Evolutionary conservation across 2,113 vertebrate genomes (phyloP), one percentile per base, ranked within the genome.

Genomic region (Crotophaga sulcirostris): DNA sequence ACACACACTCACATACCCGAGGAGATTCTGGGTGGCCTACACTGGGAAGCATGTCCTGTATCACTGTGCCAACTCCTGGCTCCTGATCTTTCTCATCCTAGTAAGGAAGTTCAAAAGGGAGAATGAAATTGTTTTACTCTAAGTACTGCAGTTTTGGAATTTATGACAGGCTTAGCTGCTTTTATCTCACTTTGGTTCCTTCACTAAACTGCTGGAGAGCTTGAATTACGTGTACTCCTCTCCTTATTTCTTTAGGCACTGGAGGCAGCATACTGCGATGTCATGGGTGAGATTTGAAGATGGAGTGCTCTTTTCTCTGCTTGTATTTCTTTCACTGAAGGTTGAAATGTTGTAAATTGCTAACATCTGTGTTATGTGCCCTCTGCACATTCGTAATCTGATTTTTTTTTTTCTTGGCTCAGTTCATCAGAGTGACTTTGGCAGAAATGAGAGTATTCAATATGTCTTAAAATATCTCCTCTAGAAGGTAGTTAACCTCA

Each of bases 401-500:
- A 51, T 74, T 58, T 31, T n/a, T 62, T 18, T 40, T n/a, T 3
- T 18, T 24, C 52, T 82, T 31, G 16, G 21, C 75, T 84, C 68
- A 13, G 68, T 60, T 91, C 55, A 54, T 93, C 33, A 26, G 29
- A 82, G n/a, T 73, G 52, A 54, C 51, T 94, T 94, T 70, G 60
- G 58, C 66, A 90, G 81, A 86, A 93, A 73, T 82, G 7, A 76
- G 69, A 88, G 51, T 77, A 84, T 89, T 91, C 59, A 70, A 42
- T 84, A 80, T 3, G 2, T 76, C 58, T 75, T 88, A n/a, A 95
- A 96, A 89, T 76, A 86, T 28, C 56, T 94, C 78, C 75, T 76
- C 45, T 75, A 59, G 66, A 93, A 96, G 45, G 42, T 3, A 95
- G 63, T 93, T 93, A 86, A 73, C 81, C 77, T 96, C 60, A 36